Evolutionary conservation across 2,888 invertebrate genomes (phyloP).

Genomic region (Thera obeliscata): DNA sequence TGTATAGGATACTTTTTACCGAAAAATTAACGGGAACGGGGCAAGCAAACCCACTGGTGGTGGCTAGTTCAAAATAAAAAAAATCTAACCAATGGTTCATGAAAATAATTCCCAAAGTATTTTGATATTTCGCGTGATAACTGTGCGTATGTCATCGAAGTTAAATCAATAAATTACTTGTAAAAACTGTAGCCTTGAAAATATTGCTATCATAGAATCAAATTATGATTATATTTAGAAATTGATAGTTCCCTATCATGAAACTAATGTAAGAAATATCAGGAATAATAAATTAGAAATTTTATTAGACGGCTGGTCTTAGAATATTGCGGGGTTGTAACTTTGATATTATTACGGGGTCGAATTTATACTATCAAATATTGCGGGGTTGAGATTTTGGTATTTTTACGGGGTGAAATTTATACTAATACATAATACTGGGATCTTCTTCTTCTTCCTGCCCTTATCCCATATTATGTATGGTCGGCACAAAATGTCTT

Average conservation of each 20-base stretch:
- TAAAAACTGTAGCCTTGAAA: not conserved
- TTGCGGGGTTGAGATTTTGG: not conserved
- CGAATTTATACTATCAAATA: not conserved
- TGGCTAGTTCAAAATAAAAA: no score
- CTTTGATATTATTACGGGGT: conserved; percentile 5
- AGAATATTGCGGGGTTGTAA: not conserved
- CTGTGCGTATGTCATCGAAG: conserved; percentile 15
- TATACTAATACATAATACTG: no score
- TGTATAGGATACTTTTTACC: no score
- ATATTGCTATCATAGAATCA: conserved; percentile 1
- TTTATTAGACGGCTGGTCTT: not conserved
- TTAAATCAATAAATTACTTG: not conserved
- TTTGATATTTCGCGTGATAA: conserved; percentile 13
- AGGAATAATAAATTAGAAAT: not conserved
- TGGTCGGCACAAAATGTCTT: no score
- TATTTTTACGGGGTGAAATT: no score
- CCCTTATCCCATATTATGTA: no score
- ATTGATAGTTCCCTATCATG: conserved; percentile 16
- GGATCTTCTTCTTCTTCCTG: conserved; percentile 7
- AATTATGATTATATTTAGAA: conserved; percentile 16
- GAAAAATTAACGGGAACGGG: no score
- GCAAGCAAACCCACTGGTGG: no score
- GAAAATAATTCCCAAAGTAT: not conserved
- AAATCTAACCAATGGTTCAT: not conserved
- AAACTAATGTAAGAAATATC: not conserved